A percentile compares a stretch with the other conserved stretches of the same genome.
Evolutionary conservation across 1,140 invertebrate genomes (phyloP).

Genomic region (Mizuhopecten yessoensis): DNA sequence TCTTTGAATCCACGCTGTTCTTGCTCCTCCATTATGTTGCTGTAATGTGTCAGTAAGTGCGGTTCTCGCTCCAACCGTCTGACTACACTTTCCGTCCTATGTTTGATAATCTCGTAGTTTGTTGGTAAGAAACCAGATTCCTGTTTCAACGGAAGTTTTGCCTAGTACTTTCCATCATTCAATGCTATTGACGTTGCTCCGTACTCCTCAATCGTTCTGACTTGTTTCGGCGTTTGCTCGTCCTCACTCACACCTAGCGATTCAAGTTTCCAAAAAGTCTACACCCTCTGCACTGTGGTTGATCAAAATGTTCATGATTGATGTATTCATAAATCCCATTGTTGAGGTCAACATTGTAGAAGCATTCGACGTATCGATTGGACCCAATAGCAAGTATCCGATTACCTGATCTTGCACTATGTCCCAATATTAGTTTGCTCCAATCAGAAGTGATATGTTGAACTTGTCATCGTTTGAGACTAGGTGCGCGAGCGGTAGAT

Average conservation of each 20-base stretch:
- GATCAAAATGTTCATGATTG: neutral
- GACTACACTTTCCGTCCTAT: neutral
- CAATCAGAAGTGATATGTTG: slow-evolving; percentile 51
- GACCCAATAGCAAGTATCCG: slow-evolving; percentile 55
- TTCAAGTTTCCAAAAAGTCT: neutral
- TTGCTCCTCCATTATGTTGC: neutral
- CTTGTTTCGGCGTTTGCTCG: neutral
- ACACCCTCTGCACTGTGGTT: neutral
- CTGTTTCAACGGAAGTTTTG: slow-evolving; percentile 33
- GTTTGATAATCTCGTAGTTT: neutral
- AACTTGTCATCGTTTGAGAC: slow-evolving; percentile 1
- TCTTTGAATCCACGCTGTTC: slow-evolving; percentile 47
- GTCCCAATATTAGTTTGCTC: slow-evolving; percentile 48
- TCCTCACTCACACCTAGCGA: neutral
- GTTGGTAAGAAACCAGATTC: neutral
- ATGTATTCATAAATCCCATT: neutral
- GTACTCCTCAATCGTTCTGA: neutral
- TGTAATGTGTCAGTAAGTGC: neutral
- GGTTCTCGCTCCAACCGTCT: slow-evolving; percentile 15
- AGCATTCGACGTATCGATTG: slow-evolving; percentile 56
- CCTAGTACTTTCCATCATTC: neutral
- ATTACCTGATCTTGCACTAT: slow-evolving; percentile 52
- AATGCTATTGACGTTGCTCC: neutral
- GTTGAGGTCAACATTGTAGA: slow-evolving; percentile 50
- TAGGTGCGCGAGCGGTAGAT: slow-evolving; percentile 56